Evolutionary conservation across 2,888 invertebrate genomes (phyloP).

Genomic region (Sphecodes monilicornis): DNA sequence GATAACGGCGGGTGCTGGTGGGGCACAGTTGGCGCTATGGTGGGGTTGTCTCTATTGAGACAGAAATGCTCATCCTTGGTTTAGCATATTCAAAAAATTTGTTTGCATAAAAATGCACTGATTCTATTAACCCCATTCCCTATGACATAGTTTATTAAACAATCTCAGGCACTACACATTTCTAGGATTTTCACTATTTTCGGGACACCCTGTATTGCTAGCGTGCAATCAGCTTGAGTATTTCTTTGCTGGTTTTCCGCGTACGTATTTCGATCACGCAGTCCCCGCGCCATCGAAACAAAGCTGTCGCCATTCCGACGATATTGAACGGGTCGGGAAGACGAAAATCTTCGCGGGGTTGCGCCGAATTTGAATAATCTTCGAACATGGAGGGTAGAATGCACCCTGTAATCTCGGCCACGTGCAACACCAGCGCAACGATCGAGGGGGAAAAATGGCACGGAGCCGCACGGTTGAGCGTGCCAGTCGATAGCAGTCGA

Average conservation of each 20-base stretch:
- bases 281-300: slow-evolving; percentile 56
- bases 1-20: too few relatives aligned
- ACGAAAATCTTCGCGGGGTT: slow-evolving; percentile 67
- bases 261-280: slow-evolving; percentile 49
- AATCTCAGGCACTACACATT: too few relatives aligned
- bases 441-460: slow-evolving; percentile 62
- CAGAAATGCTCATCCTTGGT: too few relatives aligned
- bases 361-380: slow-evolving; percentile 81
- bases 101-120: too few relatives aligned
- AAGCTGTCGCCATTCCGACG: slow-evolving; percentile 46
- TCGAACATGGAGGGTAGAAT: slow-evolving; percentile 70
- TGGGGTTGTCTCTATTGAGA: too few relatives aligned
- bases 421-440: slow-evolving; percentile 73
- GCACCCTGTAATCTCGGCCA: slow-evolving; percentile 82
- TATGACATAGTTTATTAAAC: too few relatives aligned
- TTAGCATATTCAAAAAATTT: too few relatives aligned
- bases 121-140: too few relatives aligned
- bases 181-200: too few relatives aligned
- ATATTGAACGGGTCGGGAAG: slow-evolving; percentile 45
- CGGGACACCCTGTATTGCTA: too few relatives aligned
- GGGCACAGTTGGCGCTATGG: too few relatives aligned
- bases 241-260: neutral
- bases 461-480: slow-evolving; percentile 48
- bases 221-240: neutral
- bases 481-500: slow-evolving; percentile 46